Percentiles rank a stretch among this genome's conserved stretches.
Evolutionary conservation across 2,113 vertebrate genomes (phyloP).

Genomic region (Saccopteryx leptura): DNA sequence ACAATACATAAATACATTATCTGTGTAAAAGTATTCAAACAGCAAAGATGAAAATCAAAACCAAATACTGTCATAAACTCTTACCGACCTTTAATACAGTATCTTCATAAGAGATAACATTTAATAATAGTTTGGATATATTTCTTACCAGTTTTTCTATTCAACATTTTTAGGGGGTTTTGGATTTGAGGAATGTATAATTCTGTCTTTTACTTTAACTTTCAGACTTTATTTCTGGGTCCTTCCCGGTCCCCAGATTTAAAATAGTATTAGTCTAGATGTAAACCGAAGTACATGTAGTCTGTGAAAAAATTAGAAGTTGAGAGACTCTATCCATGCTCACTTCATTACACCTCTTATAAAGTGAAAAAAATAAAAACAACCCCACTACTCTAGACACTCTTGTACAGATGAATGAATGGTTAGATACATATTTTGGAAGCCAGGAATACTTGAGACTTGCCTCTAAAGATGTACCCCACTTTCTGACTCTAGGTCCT

Average conservation of each 20-base stretch:
- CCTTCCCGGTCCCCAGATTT: neutral
- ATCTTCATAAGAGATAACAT: neutral
- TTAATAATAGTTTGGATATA: neutral
- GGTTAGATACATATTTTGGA: neutral
- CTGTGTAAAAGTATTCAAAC: neutral
- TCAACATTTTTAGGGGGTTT: neutral
- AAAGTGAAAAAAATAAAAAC: neutral
- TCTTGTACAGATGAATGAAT: neutral
- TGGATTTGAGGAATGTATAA: neutral
- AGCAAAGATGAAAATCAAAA: conserved; percentile 13
- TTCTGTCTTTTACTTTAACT: neutral
- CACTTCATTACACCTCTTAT: neutral
- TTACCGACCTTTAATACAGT: neutral
- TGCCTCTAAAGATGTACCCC: neutral
- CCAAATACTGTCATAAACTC: neutral
- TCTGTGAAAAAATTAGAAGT: neutral
- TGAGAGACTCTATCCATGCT: neutral
- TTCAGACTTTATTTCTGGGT: neutral
- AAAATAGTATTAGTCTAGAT: neutral
- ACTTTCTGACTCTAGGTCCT: neutral
- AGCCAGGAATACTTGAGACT: neutral
- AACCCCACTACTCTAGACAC: neutral
- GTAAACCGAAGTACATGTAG: neutral
- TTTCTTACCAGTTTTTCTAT: neutral
- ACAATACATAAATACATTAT: neutral